Evolutionary conservation across 2,888 invertebrate genomes (phyloP).

Genomic region (Julus scanicus): DNA sequence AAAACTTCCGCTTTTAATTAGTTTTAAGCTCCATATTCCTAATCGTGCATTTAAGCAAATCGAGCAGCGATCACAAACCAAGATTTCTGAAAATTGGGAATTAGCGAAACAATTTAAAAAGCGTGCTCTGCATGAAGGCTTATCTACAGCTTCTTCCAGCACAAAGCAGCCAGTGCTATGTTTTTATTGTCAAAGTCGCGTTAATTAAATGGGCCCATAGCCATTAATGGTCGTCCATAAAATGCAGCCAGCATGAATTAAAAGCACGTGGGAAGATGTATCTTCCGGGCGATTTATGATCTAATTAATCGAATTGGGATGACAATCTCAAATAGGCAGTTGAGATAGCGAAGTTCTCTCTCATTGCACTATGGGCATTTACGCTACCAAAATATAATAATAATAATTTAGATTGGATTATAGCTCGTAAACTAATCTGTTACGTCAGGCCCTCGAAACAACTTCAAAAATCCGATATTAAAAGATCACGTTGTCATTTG

Average conservation of each 20-base stretch:
- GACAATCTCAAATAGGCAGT: not conserved
- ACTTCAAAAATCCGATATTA: not conserved
- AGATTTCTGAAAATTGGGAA: conserved; percentile 18
- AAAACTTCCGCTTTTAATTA: conserved; percentile 6
- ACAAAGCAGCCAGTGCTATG: not conserved
- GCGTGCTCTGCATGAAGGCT: not conserved
- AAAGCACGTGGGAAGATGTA: not conserved
- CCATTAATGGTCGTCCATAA: not conserved
- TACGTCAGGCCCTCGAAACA: not conserved
- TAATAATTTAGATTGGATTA: conserved; percentile 5
- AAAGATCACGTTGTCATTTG: not conserved
- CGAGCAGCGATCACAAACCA: not conserved
- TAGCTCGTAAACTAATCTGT: not conserved
- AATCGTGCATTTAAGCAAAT: conserved; percentile 3
- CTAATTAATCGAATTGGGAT: not conserved
- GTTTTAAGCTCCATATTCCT: conserved; percentile 10
- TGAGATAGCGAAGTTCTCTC: not conserved
- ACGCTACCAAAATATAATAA: not conserved
- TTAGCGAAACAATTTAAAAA: conserved; percentile 1
- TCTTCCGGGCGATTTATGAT: conserved; percentile 19
- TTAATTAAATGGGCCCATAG: not conserved
- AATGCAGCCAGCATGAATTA: conserved; percentile 4
- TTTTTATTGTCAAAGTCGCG: conserved; percentile 10
- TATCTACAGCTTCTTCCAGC: not conserved
- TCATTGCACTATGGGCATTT: not conserved